Conservation (phyloP, 2,113 vertebrate species). For the Nycticorax nycticorax region DNA sequence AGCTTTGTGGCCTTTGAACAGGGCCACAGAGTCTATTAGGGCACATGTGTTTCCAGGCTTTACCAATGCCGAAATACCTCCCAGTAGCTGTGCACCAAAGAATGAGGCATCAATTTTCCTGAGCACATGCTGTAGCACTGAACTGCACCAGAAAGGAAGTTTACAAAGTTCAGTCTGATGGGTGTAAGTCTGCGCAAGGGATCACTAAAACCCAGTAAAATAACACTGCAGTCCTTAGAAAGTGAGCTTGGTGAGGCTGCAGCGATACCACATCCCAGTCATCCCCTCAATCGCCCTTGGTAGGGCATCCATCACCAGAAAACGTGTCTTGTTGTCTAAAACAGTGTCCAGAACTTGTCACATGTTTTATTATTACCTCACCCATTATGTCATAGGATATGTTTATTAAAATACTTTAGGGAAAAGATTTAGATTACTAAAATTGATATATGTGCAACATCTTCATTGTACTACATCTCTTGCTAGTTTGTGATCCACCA, state of each 20-base stretch:
- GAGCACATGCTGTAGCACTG: not conserved
- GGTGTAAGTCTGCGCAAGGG: not conserved
- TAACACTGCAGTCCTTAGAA: not conserved
- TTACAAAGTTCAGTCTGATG: constrained; percentile 2
- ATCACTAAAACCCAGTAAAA: constrained; percentile 17
- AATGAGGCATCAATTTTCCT: not conserved
- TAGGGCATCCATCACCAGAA: not conserved
- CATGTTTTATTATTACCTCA: not conserved
- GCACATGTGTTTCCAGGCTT: constrained; percentile 19
- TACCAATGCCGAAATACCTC: not conserved
- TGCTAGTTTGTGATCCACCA: not conserved
- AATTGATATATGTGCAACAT: not conserved
- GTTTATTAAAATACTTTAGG: not conserved
- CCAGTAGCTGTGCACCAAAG: not conserved
- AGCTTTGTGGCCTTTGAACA: constrained; percentile 24
- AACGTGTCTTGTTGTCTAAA: not conserved
- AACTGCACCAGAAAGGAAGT: not conserved
- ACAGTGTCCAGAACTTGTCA: not conserved
- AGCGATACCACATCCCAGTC: not conserved
- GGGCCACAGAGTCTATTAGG: not conserved
- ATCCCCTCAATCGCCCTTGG: not conserved
- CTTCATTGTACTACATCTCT: not conserved
- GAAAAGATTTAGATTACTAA: not conserved
- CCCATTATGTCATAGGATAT: not conserved
- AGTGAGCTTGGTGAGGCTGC: not conserved